Conservation (phyloP, 2,113 vertebrate species). For the Campylomormyrus tamandua region DNA sequence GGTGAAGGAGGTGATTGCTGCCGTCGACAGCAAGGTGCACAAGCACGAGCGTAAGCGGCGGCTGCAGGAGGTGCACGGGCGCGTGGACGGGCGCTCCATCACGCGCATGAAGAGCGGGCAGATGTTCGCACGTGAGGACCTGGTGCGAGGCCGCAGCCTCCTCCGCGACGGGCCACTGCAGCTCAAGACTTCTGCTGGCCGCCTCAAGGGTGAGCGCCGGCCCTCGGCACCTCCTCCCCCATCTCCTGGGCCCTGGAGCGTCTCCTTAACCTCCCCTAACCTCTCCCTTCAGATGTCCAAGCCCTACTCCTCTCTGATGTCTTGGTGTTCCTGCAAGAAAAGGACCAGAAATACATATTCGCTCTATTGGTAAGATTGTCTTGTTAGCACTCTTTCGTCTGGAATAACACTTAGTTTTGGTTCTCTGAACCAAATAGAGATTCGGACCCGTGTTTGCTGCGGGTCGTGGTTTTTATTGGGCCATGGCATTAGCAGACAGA, state of each 20-base stretch:
- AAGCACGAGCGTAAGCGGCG: conserved; percentile 80
- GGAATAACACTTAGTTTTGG: not conserved
- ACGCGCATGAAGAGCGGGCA: conserved; percentile 91
- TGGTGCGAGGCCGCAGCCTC: conserved; percentile 71
- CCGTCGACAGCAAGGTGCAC: conserved; percentile 78
- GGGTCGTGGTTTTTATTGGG: not conserved
- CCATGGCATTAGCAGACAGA: not conserved
- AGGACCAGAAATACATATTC: conserved; percentile 89
- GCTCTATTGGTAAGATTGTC: conserved; percentile 74
- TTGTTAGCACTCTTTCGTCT: not conserved
- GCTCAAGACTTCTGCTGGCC: conserved; percentile 66
- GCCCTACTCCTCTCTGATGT: conserved; percentile 84
- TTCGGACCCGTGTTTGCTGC: not conserved
- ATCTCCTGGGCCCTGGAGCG: not conserved
- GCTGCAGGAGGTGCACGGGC: conserved; percentile 75
- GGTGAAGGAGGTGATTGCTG: conserved; percentile 76
- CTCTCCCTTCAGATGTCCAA: conserved; percentile 66
- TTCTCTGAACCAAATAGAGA: not conserved
- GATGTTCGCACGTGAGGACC: conserved; percentile 87
- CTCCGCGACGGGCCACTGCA: conserved; percentile 77
- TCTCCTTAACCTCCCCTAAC: not conserved
- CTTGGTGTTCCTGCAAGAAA: conserved; percentile 87
- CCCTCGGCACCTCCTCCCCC: not conserved
- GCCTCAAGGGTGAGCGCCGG: conserved; percentile 71
- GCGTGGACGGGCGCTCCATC: conserved; percentile 85